Evolutionary conservation across 2,797 vertebrate species (phyloP), one percentile per base, ranked within the genome.

Genomic region (Cygnus olor): DNA sequence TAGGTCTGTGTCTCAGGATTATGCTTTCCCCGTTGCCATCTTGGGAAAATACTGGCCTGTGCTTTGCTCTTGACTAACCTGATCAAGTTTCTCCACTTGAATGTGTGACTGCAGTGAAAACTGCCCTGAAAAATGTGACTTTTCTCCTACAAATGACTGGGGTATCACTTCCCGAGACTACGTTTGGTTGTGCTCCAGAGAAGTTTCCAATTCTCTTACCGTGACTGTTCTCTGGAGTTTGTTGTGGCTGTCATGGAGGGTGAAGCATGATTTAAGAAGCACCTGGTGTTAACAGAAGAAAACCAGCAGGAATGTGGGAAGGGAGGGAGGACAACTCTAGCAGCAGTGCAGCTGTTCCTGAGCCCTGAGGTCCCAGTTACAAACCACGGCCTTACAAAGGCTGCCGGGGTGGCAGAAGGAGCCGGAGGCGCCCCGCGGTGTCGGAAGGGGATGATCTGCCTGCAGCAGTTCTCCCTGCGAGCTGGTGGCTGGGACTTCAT

Each of bases 381-480:
- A 60, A 7, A 6, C 22, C 1, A 0, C 27, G 27, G 36, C 72
- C 34, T 58, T n/a, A 6, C 18, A 38, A 47, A 53, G 27, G 19
- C 58, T 0, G 0, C 3, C 24, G 58, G 78, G 63, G 32, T 7
- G 2, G 0, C 0, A 32, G 77, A 17, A 21, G 66, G 69, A 57
- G 70, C 70, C 38, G 58, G 36, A 42, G n/a, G 19, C 24, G 4
- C 10, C 36, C 14, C 0, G 1, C 5, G 0, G 3, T 2, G 3
- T 42, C 22, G 4, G 19, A 24, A 19, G 17, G 42, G 24, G 6
- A 3, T 7, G 28, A 7, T 70, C 25, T 66, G 45, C 72, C 88
- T 0, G 0, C 6, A 16, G 24, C 57, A 13, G 14, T 28, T 88
- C 63, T 76, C 14, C 34, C 1, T 0, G 1, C 14, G 30, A 47